phyloP scores from a whole-genome alignment of 2,888 invertebrate genomes.

The Agrotis ipsilon region DNA sequence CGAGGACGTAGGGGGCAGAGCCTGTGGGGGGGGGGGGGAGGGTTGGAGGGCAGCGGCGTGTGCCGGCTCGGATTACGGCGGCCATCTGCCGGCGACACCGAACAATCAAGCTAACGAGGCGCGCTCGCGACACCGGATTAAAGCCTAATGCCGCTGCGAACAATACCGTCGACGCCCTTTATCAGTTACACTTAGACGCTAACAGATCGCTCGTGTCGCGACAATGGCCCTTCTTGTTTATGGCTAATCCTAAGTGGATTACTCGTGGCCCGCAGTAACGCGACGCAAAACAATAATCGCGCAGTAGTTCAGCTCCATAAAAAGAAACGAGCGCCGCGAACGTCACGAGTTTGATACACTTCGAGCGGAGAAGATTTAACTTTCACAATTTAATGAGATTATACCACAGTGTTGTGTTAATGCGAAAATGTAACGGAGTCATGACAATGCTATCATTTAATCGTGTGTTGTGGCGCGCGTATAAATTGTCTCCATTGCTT shows the following conservation, averaged over 20 bases:
- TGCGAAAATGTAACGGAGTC: conserved; percentile 37
- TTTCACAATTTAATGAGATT: conserved; percentile 44
- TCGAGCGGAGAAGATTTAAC: conserved; percentile 35
- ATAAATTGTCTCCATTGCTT: conserved; percentile 64
- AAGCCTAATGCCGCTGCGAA: conserved; percentile 88
- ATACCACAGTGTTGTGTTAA: conserved; percentile 49
- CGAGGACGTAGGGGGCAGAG: conserved; percentile 57
- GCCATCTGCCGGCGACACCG: conserved; percentile 88
- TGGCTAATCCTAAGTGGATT: conserved; percentile 90
- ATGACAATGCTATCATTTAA: conserved; percentile 50
- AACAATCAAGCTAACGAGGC: conserved; percentile 90
- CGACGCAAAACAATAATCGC: conserved; percentile 62
- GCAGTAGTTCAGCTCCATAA: conserved; percentile 61
- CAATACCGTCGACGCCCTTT: conserved; percentile 86
- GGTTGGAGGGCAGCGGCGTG: conserved; percentile 64
- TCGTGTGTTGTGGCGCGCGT: conserved; percentile 47
- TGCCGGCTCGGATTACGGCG: conserved; percentile 87
- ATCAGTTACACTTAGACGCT: conserved; percentile 87
- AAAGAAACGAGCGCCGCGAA: conserved; percentile 56
- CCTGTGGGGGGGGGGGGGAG: conserved; percentile 44
- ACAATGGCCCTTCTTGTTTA: conserved; percentile 88
- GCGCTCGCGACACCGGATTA: conserved; percentile 88
- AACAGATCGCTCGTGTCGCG: conserved; percentile 87
- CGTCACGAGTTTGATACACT: conserved; percentile 44
- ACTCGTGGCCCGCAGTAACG: conserved; percentile 76